phyloP scores from a whole-genome alignment of 2,888 invertebrate genomes.

The Gari tellinella region DNA sequence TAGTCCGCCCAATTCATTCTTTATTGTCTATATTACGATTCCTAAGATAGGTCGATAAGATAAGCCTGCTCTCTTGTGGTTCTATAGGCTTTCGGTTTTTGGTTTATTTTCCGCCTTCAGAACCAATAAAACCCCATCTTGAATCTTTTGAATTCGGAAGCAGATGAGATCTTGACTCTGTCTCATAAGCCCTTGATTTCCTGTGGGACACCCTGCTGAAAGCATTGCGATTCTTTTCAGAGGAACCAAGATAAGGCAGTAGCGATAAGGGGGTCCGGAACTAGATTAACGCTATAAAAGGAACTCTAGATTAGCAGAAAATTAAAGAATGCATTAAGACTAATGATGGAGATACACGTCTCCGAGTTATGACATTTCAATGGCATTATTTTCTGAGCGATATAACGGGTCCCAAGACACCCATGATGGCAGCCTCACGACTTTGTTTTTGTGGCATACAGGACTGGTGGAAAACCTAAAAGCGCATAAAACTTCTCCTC shows the following conservation, averaged over 20 bases:
- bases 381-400: constrained; percentile 52
- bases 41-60: constrained; percentile 29
- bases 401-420: constrained; percentile 47
- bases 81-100: constrained; percentile 10
- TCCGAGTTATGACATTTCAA: constrained; percentile 46
- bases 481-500: constrained; percentile 2
- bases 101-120: constrained; percentile 57
- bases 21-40: constrained; percentile 45
- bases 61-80: constrained; percentile 3
- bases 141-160: constrained; percentile 47
- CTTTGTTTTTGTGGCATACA: constrained; percentile 7
- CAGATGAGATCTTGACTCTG: constrained; percentile 56
- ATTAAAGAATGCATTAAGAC: constrained; percentile 68
- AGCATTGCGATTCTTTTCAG: constrained; percentile 65
- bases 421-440: constrained; percentile 31
- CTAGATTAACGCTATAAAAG: constrained; percentile 60
- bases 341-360: constrained; percentile 58
- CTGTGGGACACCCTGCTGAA: constrained; percentile 63
- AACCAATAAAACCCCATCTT: constrained; percentile 57
- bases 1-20: constrained; percentile 27
- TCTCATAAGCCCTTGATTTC: constrained; percentile 60
- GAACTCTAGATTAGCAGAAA: constrained; percentile 61
- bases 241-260: constrained; percentile 58
- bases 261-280: constrained; percentile 53
- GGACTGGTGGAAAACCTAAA: constrained; percentile 1